Base-by-base conservation (phyloP, 2,797 vertebrate species). In the Sebastes diploproa region DNA sequence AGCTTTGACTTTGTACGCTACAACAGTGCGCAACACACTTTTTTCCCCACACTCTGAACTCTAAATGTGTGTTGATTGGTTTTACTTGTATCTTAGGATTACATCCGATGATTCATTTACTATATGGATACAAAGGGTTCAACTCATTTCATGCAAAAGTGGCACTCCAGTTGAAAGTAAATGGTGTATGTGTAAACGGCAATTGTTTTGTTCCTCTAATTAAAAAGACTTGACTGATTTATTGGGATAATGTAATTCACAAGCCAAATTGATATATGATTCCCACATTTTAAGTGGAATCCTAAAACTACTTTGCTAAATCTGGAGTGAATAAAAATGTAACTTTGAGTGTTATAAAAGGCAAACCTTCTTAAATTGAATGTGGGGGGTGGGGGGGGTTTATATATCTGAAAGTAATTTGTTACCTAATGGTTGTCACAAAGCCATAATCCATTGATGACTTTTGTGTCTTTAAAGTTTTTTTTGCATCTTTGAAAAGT, bases 1-100 rank as follows among this genome's bases (percentile, higher is more conserved):
- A 55, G 54, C 85, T 89, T 83, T 77, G 7, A 75, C 23, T 59
- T 61, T 58, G 13, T 38, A 38, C 13, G 32, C 32, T 77, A 69
- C 54, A 61, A 60, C 61, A 34, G 14, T 61, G 29, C 23, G 30
- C 64, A 10, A 63, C n/a, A 36, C 2, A 8, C 10, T 14, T 6
- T 36, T 61, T n/a, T 13, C 3, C 2, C 5, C 52, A 23, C 55
- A 46, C 4, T 42, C 20, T 82, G 55, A 58, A 23, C 29, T 76
- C 27, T 76, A 9, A 50, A 12, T 46, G 36, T 73, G 9, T 11
- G 12, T 38, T 3, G 16, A 32, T 38, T 38, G 11, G 10, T 66
- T 27, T 9, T 34, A 7, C 13, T 59, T 78, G 7, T 36, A 62
- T 32, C 2, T 54, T 18, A 50, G 20, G 46, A 52, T 27, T 50